Conservation (phyloP, 2,888 invertebrate genomes). For the Drosophila algonquin region DNA sequence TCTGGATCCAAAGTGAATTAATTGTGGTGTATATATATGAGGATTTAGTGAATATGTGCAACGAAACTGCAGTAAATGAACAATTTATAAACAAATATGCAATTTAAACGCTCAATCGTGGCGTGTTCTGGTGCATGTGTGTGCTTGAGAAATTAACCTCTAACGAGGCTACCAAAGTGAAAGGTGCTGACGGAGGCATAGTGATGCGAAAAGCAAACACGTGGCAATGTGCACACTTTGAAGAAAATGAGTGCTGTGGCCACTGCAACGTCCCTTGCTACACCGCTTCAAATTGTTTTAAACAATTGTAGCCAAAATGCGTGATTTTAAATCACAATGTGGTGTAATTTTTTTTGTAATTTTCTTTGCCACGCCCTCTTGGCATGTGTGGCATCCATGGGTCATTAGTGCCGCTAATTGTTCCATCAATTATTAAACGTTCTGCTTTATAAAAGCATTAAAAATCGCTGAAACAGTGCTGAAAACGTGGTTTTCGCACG, state of each 20-base stretch:
- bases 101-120: conserved; percentile 46
- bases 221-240: conserved; percentile 55
- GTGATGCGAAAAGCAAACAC: conserved; percentile 58
- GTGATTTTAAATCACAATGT: conserved; percentile 51
- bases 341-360: conserved; percentile 50
- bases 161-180: conserved; percentile 59
- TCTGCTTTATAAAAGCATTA: neutral
- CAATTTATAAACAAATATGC: conserved; percentile 70
- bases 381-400: conserved; percentile 10
- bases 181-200: conserved; percentile 59
- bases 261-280: neutral
- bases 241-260: conserved; percentile 3
- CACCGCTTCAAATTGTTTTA: conserved; percentile 30
- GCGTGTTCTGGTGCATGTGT: conserved; percentile 54
- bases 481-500: conserved; percentile 52
- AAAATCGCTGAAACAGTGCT: neutral
- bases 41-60: conserved; percentile 51
- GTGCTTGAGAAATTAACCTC: conserved; percentile 56
- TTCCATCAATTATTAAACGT: neutral
- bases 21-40: conserved; percentile 31
- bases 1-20: conserved; percentile 49
- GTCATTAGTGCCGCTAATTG: conserved; percentile 28
- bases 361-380: conserved; percentile 60
- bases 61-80: conserved; percentile 32
- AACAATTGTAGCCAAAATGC: conserved; percentile 21